These are phyloP conservation scores for Poeciliopsis gracilis DNA, from an alignment of 2,797 vertebrate genomes.

Conservation along the genomic window DNA sequence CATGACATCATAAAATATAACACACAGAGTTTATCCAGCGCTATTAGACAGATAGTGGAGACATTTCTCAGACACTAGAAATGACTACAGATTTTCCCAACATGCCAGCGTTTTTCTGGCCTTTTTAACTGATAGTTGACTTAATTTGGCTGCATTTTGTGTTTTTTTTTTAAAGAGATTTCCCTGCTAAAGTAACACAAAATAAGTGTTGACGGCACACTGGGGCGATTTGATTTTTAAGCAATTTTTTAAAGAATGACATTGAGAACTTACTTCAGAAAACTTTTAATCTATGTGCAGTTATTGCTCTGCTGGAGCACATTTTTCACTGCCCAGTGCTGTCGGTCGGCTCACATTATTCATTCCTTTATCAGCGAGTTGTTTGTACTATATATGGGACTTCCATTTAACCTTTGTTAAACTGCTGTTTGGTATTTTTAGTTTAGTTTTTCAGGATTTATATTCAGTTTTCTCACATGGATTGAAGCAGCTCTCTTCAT, in stretches of 20 bases:
- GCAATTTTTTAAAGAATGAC: constrained; percentile 34
- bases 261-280: constrained; percentile 34
- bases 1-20: constrained; percentile 17
- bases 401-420: constrained; percentile 39
- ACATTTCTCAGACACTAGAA: constrained; percentile 47
- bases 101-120: not conserved
- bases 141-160: not conserved
- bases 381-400: constrained; percentile 38
- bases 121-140: constrained; percentile 1
- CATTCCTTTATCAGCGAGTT: constrained; percentile 66
- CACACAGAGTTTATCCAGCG: constrained; percentile 1
- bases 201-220: constrained; percentile 13
- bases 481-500: constrained; percentile 33
- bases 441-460: constrained; percentile 23
- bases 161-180: not conserved
- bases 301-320: constrained; percentile 55
- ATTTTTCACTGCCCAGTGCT: constrained; percentile 69
- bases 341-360: constrained; percentile 70
- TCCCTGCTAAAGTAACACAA: constrained; percentile 19
- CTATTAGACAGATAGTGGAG: constrained; percentile 31
- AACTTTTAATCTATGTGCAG: constrained; percentile 66
- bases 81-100: constrained; percentile 24
- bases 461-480: constrained; percentile 26
- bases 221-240: constrained; percentile 35
- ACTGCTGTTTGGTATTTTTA: constrained; percentile 34